Percentiles rank a stretch among this genome's conserved stretches.
These are phyloP conservation scores for Cephus runcator DNA, from an alignment of 2,888 invertebrate species.

Conservation along the genomic window DNA sequence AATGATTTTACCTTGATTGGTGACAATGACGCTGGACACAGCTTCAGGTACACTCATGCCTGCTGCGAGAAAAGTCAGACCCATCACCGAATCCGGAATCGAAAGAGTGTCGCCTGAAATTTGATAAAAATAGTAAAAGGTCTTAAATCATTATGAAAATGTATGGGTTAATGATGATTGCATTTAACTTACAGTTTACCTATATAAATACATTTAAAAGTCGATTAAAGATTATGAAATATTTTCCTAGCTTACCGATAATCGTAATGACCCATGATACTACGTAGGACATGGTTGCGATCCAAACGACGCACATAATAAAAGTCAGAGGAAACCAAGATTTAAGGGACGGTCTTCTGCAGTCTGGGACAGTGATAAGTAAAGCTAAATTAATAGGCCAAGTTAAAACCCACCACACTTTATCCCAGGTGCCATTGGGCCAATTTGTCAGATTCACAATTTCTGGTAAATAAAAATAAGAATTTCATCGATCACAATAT, in stretches of 20 bases:
- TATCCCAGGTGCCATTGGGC: slow-evolving; percentile 68
- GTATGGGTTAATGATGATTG: neutral
- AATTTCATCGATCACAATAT: neutral
- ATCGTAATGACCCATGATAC: slow-evolving; percentile 88
- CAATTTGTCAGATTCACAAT: slow-evolving; percentile 68
- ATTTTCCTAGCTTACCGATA: slow-evolving; percentile 70
- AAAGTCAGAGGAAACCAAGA: slow-evolving; percentile 75
- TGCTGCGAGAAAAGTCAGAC: slow-evolving; percentile 84
- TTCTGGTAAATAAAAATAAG: neutral
- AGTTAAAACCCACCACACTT: slow-evolving; percentile 74
- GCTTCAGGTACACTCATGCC: slow-evolving; percentile 90
- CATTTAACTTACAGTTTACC: neutral
- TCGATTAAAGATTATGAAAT: neutral
- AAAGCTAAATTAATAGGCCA: slow-evolving; percentile 81
- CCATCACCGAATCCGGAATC: slow-evolving; percentile 88
- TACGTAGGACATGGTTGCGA: slow-evolving; percentile 82
- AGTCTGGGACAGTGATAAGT: slow-evolving; percentile 82
- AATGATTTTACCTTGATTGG: slow-evolving; percentile 75
- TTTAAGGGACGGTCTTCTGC: slow-evolving; percentile 70
- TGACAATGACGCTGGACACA: slow-evolving; percentile 85
- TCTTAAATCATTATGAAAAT: neutral
- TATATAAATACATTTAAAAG: neutral
- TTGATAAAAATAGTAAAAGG: neutral
- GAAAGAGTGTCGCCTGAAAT: slow-evolving; percentile 77
- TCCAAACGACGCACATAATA: slow-evolving; percentile 84